Base-by-base conservation (phyloP, 2,797 vertebrate genomes). In the Harpagifer antarcticus region DNA sequence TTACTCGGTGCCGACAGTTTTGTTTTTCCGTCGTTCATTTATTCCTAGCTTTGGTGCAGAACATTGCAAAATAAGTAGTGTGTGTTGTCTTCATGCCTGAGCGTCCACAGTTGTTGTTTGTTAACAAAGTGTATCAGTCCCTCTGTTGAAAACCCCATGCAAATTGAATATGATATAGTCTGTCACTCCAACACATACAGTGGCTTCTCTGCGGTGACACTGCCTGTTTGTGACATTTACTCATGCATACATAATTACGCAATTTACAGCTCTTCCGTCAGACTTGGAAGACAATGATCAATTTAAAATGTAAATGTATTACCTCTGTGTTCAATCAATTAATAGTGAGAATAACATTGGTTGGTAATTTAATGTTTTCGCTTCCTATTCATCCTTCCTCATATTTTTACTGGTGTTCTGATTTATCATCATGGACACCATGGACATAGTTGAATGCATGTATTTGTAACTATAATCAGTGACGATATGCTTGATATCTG, bases 221-320 rank as follows among this genome's bases (percentile, higher is more conserved):
- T 9, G 58, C 0, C 37, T 83, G 76, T 85, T 87, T 82, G 45
- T 64, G 72, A 75, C 85, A 82, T 11, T 60, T 76, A 83, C 81
- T 85, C 79, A 84, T 82, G 63, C 78, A 70, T 81, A 76, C 84
- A 87, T 90, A 92, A 93, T 88, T 62, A 27, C 66, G 37, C 50
- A 58, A 68, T 90, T 89, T 83, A 82, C 72, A 68, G 79, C 84
- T 75, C 68, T 78, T 80, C 81, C 12, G 19, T 88, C 81, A 86
- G 85, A 91, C 78, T 79, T 76, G 76, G 55, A 67, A 82, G 84
- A 88, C 83, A 86, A 84, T 87, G 89, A 86, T 90, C 81, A 86
- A 89, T 92, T 89, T 88, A 76, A 90, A 90, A 90, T 90, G 89
- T 83, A 87, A 91, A 93, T 89, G 76, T 6, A 33, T 74, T 79